These are phyloP conservation scores for Octomys mimax DNA, from an alignment of 2,797 vertebrate species.

Conservation along the genomic window DNA sequence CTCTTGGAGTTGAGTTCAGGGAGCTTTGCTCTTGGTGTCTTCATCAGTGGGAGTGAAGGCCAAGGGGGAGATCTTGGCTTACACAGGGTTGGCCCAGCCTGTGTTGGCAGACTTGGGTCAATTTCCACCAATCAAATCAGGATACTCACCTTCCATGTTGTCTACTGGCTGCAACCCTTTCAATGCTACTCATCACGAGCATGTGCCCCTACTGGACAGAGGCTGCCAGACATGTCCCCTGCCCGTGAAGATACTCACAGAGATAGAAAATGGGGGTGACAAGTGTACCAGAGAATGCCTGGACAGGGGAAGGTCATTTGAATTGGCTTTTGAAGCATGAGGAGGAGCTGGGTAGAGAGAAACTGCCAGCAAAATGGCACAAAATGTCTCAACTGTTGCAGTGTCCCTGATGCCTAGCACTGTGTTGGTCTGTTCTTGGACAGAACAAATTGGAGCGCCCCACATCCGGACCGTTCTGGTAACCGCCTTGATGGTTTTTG, in stretches of 20 bases:
- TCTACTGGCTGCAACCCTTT: neutral
- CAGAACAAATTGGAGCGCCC: neutral
- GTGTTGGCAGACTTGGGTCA: neutral
- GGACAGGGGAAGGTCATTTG: neutral
- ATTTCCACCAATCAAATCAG: neutral
- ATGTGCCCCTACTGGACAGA: neutral
- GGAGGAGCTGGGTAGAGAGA: neutral
- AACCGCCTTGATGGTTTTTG: neutral
- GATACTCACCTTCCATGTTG: neutral
- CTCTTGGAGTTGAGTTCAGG: neutral
- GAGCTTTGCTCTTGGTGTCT: neutral
- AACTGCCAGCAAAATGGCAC: neutral
- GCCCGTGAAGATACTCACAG: neutral
- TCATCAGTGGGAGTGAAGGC: neutral
- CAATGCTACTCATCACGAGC: neutral
- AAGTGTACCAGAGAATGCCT: neutral
- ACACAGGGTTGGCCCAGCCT: neutral
- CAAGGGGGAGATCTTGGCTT: neutral
- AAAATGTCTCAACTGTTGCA: accelerated
- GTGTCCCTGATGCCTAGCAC: neutral
- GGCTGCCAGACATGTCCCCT: accelerated
- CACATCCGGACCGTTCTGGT: too few species aligned
- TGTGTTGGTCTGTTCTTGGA: neutral
- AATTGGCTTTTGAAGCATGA: neutral
- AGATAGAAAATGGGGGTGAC: neutral